Evolutionary conservation across 2,888 invertebrate genomes (phyloP).

Genomic region (Julus scandinavius): DNA sequence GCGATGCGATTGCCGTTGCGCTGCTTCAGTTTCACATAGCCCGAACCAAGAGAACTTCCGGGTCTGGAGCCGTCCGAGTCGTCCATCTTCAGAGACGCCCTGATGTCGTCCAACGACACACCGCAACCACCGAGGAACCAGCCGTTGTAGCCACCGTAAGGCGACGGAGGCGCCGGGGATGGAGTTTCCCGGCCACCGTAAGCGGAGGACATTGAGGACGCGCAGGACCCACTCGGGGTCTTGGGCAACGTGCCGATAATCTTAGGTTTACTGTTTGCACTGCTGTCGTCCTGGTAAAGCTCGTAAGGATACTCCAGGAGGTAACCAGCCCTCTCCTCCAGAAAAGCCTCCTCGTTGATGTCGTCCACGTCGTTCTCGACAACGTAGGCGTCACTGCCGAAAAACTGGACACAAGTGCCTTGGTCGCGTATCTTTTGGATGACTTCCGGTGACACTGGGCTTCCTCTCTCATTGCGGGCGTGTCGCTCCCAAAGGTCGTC

Average conservation of each 20-base stretch:
- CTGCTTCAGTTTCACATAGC: slow-evolving; percentile 41
- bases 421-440: slow-evolving; percentile 86
- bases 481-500: slow-evolving; percentile 50
- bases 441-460: slow-evolving; percentile 72
- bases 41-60: slow-evolving; percentile 13
- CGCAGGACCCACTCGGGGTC: neutral
- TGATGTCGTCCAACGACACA: slow-evolving; percentile 48
- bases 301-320: slow-evolving; percentile 48
- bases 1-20: neutral
- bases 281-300: neutral
- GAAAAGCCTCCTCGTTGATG: neutral
- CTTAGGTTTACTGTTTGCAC: slow-evolving; percentile 52
- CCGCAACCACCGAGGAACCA: slow-evolving; percentile 24
- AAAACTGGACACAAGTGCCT: slow-evolving; percentile 90
- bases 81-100: slow-evolving; percentile 27
- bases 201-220: slow-evolving; percentile 31
- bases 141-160: slow-evolving; percentile 41
- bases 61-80: slow-evolving; percentile 49
- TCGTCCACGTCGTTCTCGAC: slow-evolving; percentile 69
- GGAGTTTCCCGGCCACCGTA: slow-evolving; percentile 22
- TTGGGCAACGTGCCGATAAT: slow-evolving; percentile 55
- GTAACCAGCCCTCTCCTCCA: slow-evolving; percentile 38
- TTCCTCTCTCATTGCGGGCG: slow-evolving; percentile 50
- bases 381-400: slow-evolving; percentile 83
- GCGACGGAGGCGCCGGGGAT: slow-evolving; percentile 13